phyloP scores from a whole-genome alignment of 2,113 vertebrate genomes.

The Sander vitreus region DNA sequence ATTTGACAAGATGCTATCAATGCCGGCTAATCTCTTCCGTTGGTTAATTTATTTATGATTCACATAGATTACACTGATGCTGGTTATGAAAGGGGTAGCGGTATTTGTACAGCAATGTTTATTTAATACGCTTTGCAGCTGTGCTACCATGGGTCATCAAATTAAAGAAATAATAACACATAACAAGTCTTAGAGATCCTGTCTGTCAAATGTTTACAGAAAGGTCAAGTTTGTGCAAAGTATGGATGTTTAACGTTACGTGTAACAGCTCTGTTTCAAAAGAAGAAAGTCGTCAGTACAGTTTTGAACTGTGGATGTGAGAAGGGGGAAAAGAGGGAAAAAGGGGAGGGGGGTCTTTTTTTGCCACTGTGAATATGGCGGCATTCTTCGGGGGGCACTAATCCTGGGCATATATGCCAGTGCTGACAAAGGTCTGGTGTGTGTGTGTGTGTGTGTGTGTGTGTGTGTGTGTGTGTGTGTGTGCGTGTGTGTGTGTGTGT shows the following conservation, averaged over 20 bases:
- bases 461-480: conserved; percentile 19
- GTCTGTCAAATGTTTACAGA: conserved; percentile 3
- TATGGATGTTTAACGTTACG: neutral
- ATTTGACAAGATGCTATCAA: conserved; percentile 70
- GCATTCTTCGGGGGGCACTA: conserved; percentile 76
- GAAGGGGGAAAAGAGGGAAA: conserved; percentile 27
- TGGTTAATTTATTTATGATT: conserved; percentile 70
- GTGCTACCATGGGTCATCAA: conserved; percentile 35
- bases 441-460: conserved; percentile 38
- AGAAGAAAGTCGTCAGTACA: conserved; percentile 25
- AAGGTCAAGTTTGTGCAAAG: conserved; percentile 7
- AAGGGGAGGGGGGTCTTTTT: conserved; percentile 65
- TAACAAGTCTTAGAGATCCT: neutral
- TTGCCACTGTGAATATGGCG: conserved; percentile 84
- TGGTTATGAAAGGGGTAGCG: conserved; percentile 43
- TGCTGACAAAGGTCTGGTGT: conserved; percentile 90
- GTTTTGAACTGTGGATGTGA: conserved; percentile 39
- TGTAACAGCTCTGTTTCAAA: neutral
- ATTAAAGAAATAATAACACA: conserved; percentile 27
- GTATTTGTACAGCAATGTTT: conserved; percentile 38
- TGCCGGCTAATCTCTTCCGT: conserved; percentile 61
- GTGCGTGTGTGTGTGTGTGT: conserved; percentile 27
- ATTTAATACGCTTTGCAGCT: conserved; percentile 37
- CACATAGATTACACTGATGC: conserved; percentile 40
- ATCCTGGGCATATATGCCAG: conserved; percentile 86